Evolutionary conservation across 2,113 vertebrate species (phyloP), one percentile per base, ranked within the genome.

Genomic region (Carollia perspicillata): DNA sequence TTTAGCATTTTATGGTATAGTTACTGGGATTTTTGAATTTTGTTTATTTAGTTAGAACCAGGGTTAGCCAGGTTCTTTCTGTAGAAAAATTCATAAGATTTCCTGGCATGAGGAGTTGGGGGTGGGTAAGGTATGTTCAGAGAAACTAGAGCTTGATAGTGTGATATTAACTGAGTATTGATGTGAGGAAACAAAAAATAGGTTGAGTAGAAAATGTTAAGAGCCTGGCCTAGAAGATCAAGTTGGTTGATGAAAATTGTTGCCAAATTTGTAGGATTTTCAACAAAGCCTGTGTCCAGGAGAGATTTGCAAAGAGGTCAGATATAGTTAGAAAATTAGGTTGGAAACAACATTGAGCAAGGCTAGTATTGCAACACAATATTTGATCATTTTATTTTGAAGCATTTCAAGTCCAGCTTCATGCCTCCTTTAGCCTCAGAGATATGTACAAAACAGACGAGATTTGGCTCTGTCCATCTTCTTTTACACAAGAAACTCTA

Each of bases 261-360:
- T 84, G 63, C 11, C 72, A 91, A 89, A 33, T 35, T 68, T 86
- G 26, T 95, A 26, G 37, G 16, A 68, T 37, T 69, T 44, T 65
- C n/a, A 83, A 3, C 3, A 23, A 72, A n/a, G 10, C 22, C 8
- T 94, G 40, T 80, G 35, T 55, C n/a, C 37, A 81, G 58, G 44
- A 95, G 80, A 88, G 74, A 93, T 80, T 42, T 84, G 47, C 51
- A 90, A 93, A 87, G 26, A 87, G 6, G 6, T 68, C 58, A 90
- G 58, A 49, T 44, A 37, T 11, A 60, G 11, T 63, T 74, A 75
- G 51, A 8, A 94, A 80, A 58, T 89, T 77, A 69, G 5, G 1
- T 92, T 69, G 68, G 13, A 66, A 90, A 60, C 18, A 71, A 77
- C 10, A 44, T 11, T 14, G 33, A 37, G 10, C 8, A 80, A 94